phyloP scores from a whole-genome alignment of 2,113 vertebrate species.

The Chrysemys picta region DNA sequence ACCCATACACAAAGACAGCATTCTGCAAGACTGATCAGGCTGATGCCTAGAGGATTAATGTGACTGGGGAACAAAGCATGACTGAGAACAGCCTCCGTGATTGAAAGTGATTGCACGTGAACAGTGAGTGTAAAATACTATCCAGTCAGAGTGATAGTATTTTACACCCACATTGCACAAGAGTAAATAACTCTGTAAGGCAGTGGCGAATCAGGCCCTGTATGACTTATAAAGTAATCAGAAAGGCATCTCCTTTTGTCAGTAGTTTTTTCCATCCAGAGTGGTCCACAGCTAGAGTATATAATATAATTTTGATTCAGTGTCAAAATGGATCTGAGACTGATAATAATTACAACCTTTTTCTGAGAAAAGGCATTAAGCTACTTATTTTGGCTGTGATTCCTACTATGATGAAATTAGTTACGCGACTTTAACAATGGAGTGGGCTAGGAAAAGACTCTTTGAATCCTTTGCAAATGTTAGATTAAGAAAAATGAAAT shows the following conservation, averaged over 20 bases:
- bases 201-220: not conserved
- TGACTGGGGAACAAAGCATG: not conserved
- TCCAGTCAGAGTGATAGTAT: not conserved
- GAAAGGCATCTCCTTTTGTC: not conserved
- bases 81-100: slow-evolving; percentile 5
- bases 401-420: slow-evolving; percentile 56
- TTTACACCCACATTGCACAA: not conserved
- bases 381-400: slow-evolving; percentile 66
- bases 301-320: slow-evolving; percentile 42
- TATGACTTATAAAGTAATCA: not conserved
- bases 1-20: not conserved
- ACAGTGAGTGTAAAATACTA: not conserved
- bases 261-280: not conserved
- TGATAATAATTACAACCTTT: slow-evolving; percentile 58
- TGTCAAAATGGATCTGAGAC: slow-evolving; percentile 51
- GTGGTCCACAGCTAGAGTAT: not conserved
- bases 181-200: not conserved
- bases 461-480: slow-evolving; percentile 63
- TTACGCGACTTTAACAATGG: slow-evolving; percentile 59
- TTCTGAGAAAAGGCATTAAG: slow-evolving; percentile 62
- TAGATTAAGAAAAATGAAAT: slow-evolving; percentile 31
- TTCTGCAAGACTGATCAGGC: accelerated
- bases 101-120: not conserved
- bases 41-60: not conserved
- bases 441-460: slow-evolving; percentile 55